These are phyloP conservation scores for Strigamia transsilvanica DNA, from an alignment of 2,888 invertebrate species.

Conservation along the genomic window DNA sequence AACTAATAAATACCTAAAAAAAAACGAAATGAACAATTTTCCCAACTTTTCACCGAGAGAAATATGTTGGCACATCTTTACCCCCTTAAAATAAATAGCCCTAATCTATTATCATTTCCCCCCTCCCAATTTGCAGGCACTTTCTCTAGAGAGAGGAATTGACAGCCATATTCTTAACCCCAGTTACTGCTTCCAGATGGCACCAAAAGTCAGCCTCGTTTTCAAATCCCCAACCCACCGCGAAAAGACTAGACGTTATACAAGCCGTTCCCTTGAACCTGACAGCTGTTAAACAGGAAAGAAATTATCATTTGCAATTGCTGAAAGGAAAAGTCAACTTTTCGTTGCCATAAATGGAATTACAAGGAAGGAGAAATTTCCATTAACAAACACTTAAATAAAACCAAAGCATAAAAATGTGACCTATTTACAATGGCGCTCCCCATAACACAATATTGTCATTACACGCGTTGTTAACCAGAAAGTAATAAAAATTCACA, in stretches of 20 bases:
- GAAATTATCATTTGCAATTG: conserved; percentile 2
- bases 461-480: neutral
- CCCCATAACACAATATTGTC: neutral
- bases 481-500: neutral
- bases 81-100: neutral
- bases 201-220: neutral
- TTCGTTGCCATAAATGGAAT: neutral
- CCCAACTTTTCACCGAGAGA: neutral
- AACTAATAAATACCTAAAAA: too few relatives aligned
- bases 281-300: conserved; percentile 34
- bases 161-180: conserved; percentile 30
- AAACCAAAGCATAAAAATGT: neutral
- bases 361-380: neutral
- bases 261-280: conserved; percentile 33
- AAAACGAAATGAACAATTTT: too few relatives aligned
- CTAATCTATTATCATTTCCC: neutral
- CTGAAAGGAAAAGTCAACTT: neutral
- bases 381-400: neutral
- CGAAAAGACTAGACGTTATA: neutral
- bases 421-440: conserved; percentile 1
- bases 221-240: neutral
- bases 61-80: neutral
- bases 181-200: conserved; percentile 15
- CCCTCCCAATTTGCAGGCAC: neutral
- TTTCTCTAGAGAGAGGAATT: neutral